Evolutionary conservation across 2,888 invertebrate genomes (phyloP), one percentile per base, ranked within the genome.

Genomic region (Amphimallon solstitiale): DNA sequence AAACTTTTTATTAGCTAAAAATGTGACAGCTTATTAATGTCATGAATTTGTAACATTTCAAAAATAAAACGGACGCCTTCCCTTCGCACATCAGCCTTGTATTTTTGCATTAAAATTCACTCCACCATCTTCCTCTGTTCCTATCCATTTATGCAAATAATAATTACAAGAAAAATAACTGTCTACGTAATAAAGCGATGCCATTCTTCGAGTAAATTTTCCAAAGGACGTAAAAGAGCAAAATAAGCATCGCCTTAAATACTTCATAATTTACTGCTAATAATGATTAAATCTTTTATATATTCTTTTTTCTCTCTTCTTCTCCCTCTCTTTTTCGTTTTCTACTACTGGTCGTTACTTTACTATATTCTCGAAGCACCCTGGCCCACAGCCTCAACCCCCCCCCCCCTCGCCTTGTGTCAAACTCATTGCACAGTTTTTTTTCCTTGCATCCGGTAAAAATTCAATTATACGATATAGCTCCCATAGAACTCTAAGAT

Each of bases 141-240:
- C 12, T 52, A 52, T 52, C 52, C 29, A 34, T 52, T 52, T 52
- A 52, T 52, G 52, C 52, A 52, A 52, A 51, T 51, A 52, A 14
- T 52, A 52, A 52, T 52, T 52, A 52, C 34, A 35, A 52, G 52
- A 52, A 52, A 35, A 52, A 52, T 52, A 52, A 52, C 48, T 48
- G 29, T 29, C 29, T 29, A 29, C 29, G 29, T 29, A 29, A 29
- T 29, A 29, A 29, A 29, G 29, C 29, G 29, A 29, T 29, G 29
- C 29, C 29, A 29, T 29, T 29, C 6, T n/a, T 5, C 29, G 29
- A 29, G 29, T 29, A 29, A 29, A 29, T 29, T 29, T 29, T 29
- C 29, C 29, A 29, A 29, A 29, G 29, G 29, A 29, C 29, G 29
- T 29, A 9, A 9, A 29, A 29, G 29, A 29, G 29, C 29, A 29